Percentiles rank a stretch among this genome's conserved stretches.
phyloP scores from a whole-genome alignment of 2,888 invertebrate species.

The Amorpha juglandis region DNA sequence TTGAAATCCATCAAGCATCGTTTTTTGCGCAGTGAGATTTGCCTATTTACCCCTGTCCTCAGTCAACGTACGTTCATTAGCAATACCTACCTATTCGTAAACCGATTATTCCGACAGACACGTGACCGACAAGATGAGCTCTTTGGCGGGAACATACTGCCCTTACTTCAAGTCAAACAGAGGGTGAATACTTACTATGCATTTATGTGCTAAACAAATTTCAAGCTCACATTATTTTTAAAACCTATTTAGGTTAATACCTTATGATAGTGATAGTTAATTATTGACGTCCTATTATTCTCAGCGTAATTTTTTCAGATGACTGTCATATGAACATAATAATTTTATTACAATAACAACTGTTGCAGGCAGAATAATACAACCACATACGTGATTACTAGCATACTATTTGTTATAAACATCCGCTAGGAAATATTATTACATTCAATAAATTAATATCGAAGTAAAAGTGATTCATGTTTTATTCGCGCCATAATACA shows the following conservation, averaged over 20 bases:
- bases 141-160: background rate
- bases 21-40: slow-evolving; percentile 40
- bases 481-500: slow-evolving; percentile 32
- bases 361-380: too few species aligned
- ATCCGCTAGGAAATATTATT: too few species aligned
- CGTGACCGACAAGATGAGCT: slow-evolving; percentile 17
- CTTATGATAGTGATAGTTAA: too few species aligned
- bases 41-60: slow-evolving; percentile 38
- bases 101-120: slow-evolving; percentile 47
- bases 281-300: too few species aligned
- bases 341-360: too few species aligned
- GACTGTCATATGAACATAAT: too few species aligned
- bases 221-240: too few species aligned
- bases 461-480: slow-evolving; percentile 42
- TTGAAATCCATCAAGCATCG: slow-evolving; percentile 37
- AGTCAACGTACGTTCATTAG: slow-evolving; percentile 46
- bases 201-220: too few species aligned
- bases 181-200: background rate
- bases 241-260: too few species aligned
- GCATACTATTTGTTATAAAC: too few species aligned
- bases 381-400: too few species aligned
- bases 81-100: slow-evolving; percentile 40
- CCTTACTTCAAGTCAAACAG: background rate
- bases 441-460: slow-evolving; percentile 4
- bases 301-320: too few species aligned